These are phyloP conservation scores for Drosophila micromelanica DNA, from an alignment of 1,140 invertebrate genomes.

Conservation along the genomic window DNA sequence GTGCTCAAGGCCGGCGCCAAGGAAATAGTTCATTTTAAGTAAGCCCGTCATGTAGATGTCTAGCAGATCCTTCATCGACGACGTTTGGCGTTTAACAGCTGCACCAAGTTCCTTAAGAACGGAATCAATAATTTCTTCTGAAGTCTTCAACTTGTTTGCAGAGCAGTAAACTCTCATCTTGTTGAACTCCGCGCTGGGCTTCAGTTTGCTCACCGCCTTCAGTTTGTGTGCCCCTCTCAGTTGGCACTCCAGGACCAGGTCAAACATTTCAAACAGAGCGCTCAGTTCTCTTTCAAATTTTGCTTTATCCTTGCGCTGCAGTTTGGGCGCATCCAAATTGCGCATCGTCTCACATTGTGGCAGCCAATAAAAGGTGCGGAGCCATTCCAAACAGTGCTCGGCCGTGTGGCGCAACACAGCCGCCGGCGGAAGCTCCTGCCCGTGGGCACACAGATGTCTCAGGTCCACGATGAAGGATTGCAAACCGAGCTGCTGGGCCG, in stretches of 20 bases:
- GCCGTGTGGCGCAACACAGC: constrained; percentile 59
- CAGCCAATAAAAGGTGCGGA: constrained; percentile 73
- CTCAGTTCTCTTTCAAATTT: constrained; percentile 62
- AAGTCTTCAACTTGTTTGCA: constrained; percentile 37
- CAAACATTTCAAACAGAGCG: constrained; percentile 57
- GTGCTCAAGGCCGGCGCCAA: constrained; percentile 37
- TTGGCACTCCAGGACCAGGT: constrained; percentile 68
- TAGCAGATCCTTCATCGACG: constrained; percentile 55
- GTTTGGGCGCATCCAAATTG: constrained; percentile 55
- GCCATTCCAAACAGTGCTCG: constrained; percentile 69
- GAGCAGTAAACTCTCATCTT: constrained; percentile 54
- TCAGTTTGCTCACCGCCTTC: constrained; percentile 57
- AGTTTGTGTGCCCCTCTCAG: constrained; percentile 61
- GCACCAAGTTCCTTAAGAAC: constrained; percentile 44
- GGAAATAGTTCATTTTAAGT: constrained; percentile 70
- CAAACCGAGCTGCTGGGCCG: constrained; percentile 69
- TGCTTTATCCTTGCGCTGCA: constrained; percentile 57
- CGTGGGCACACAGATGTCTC: constrained; percentile 78
- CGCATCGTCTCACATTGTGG: constrained; percentile 53
- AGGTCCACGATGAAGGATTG: constrained; percentile 79
- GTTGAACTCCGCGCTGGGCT: constrained; percentile 59
- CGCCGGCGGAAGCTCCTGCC: constrained; percentile 67
- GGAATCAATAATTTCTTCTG: constrained; percentile 35
- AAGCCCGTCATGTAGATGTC: constrained; percentile 57
- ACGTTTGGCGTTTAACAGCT: constrained; percentile 47